Evolutionary conservation across 2,113 vertebrate genomes (phyloP), one percentile per base, ranked within the genome.

Genomic region (Lota lota): DNA sequence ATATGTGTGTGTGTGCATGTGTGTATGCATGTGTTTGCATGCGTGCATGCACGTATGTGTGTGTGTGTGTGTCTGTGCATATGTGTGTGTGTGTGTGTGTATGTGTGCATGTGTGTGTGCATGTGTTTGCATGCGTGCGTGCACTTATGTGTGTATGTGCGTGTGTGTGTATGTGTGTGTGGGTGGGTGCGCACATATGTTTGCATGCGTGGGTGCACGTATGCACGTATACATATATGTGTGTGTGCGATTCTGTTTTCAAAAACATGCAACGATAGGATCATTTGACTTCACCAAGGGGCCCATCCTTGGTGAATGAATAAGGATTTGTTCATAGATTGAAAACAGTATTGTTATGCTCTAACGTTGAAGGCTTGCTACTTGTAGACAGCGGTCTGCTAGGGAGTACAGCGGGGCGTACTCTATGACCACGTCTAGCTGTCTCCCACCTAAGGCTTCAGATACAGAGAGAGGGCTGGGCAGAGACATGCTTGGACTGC

Each of bases 41-140:
- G 64, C 53, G 64, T 15, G 47, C 18, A 14, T 66, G 64, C 22
- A 11, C 16, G 47, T 53, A 19, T 22, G 18, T 69, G 40, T 54
- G 50, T 50, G 36, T 18, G 58, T 20, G 57, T 53, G 87, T 54
- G 15, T 54, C 1, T n/a, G 15, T n/a, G 18, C 17, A 14, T 12
- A 18, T 54, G 18, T 17, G 12, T 18, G 15, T 5, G 1, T 21
- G 12, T 61, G 59, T 22, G 7, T 18, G 14, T 18, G 61, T 63
- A 11, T 33, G 22, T 33, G 22, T 16, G 12, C 16, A 4, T 33
- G 24, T 63, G 2, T n/a, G 20, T 22, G 20, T 22, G 21, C 22
- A 22, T 62, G 2, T 62, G 3, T 22, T 5, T 62, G 1, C 14
- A 28, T 63, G 16, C 19, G 6, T 64, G 33, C 10, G n/a, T 12